A percentile compares a stretch with the other conserved stretches of the same genome.
These are phyloP conservation scores for Amorpha juglandis DNA, from an alignment of 2,888 invertebrate genomes.

Conservation along the genomic window DNA sequence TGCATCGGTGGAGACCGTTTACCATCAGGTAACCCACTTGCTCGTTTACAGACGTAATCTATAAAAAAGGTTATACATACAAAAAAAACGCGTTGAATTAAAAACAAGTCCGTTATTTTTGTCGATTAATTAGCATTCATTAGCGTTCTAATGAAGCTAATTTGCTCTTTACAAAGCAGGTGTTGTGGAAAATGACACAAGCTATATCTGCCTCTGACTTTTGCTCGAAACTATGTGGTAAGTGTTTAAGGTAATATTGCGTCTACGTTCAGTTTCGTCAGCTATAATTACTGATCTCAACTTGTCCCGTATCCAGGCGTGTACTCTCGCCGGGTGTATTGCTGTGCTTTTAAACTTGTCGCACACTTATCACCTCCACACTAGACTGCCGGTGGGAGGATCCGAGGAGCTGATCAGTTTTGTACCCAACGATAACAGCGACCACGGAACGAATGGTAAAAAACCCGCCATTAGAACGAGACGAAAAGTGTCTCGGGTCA, in stretches of 20 bases:
- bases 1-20: too few species aligned
- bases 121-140: too few species aligned
- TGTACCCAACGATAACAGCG: too few species aligned
- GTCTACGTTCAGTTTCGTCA: constrained; percentile 10
- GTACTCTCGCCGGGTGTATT: not conserved
- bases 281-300: constrained; percentile 38
- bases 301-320: constrained; percentile 4
- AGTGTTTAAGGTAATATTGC: not conserved
- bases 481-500: too few species aligned
- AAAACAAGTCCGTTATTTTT: too few species aligned
- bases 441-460: too few species aligned
- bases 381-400: not conserved
- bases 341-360: constrained; percentile 30
- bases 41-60: too few species aligned
- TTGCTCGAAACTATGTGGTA: constrained; percentile 1
- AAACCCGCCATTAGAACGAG: too few species aligned
- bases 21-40: too few species aligned
- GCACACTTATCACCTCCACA: not conserved
- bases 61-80: too few species aligned
- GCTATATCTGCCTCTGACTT: not conserved
- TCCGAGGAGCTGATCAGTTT: too few species aligned
- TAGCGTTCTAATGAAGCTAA: not conserved
- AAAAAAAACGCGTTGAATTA: too few species aligned
- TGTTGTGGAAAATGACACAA: constrained; percentile 5
- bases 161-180: not conserved